Percentiles rank a stretch among this genome's conserved stretches.
Evolutionary conservation across 30 jellyfish, hydroid and myxozoan species (phyloP).

Genomic region (Clytia hemisphaerica): DNA sequence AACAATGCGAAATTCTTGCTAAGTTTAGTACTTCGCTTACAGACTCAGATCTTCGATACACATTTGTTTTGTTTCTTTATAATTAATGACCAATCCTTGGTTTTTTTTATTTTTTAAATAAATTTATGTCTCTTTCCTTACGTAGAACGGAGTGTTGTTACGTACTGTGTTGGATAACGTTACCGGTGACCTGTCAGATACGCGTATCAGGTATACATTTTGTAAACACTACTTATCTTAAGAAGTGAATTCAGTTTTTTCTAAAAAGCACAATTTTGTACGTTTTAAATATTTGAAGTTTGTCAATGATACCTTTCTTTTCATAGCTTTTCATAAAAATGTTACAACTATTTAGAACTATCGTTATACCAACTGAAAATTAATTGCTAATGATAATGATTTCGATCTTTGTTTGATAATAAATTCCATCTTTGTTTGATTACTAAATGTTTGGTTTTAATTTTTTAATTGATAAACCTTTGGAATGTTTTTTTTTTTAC

Average conservation of each 20-base stretch:
- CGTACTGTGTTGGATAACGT: conserved; percentile 94
- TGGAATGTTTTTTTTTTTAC: background rate
- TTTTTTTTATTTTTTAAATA: background rate
- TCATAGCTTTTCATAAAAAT: background rate
- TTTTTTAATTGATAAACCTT: background rate
- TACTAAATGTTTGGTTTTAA: background rate
- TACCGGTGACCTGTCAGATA: conserved; percentile 96
- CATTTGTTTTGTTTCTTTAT: background rate
- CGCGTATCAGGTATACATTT: conserved; percentile 95
- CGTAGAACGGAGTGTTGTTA: conserved; percentile 90
- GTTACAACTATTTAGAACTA: too few species aligned
- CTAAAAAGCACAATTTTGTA: too few species aligned
- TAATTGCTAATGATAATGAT: too few species aligned
- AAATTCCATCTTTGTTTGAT: background rate
- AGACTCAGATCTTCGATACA: too few species aligned
- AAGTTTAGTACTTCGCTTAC: too few species aligned
- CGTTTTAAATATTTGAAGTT: too few species aligned
- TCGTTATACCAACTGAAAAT: too few species aligned
- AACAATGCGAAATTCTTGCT: too few species aligned
- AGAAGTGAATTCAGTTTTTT: too few species aligned
- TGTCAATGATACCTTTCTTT: background rate
- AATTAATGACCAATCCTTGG: background rate
- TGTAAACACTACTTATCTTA: too few species aligned
- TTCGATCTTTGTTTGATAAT: too few species aligned
- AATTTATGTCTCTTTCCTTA: background rate